Evolutionary conservation across 2,888 invertebrate genomes (phyloP).

Genomic region (Furcula furcula): DNA sequence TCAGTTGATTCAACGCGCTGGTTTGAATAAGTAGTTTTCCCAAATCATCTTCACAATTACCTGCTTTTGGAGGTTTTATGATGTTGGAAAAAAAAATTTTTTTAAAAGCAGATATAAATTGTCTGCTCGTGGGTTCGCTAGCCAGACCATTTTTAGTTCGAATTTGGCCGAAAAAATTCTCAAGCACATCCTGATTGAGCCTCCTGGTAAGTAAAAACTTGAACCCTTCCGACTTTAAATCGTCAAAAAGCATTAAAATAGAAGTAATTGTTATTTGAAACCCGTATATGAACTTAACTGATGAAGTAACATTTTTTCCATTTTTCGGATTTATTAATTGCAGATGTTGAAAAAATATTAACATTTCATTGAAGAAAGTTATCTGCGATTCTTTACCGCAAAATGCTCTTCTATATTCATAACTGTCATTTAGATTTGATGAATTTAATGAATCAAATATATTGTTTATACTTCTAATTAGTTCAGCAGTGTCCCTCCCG

Average conservation of each 20-base stretch:
- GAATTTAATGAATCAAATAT: conserved; percentile 6
- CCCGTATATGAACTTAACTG: conserved; percentile 4
- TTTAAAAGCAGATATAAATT: conserved; percentile 8
- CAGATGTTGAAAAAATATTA: too few relatives aligned
- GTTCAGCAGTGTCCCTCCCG: conserved; percentile 10
- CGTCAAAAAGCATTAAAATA: conserved; percentile 7
- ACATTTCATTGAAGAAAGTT: neutral
- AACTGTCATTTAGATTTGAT: neutral
- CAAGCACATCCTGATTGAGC: conserved; percentile 7
- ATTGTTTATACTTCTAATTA: conserved; percentile 13
- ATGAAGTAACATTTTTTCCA: neutral
- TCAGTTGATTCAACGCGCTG: neutral
- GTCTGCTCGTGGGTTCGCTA: conserved; percentile 8
- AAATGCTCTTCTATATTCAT: too few relatives aligned
- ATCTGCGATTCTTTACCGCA: neutral
- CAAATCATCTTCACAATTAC: conserved; percentile 7
- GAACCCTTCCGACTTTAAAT: conserved; percentile 6
- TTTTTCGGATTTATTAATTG: conserved; percentile 2
- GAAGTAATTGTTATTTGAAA: conserved; percentile 10
- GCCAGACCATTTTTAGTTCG: conserved; percentile 7
- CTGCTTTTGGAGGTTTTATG: conserved; percentile 3
- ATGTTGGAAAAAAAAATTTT: conserved; percentile 6
- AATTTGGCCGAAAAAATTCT: conserved; percentile 10
- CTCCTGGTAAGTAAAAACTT: conserved; percentile 5
- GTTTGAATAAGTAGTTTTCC: conserved; percentile 6